Conservation (phyloP, 1,140 invertebrate genomes). For the Hyles vespertilio region DNA sequence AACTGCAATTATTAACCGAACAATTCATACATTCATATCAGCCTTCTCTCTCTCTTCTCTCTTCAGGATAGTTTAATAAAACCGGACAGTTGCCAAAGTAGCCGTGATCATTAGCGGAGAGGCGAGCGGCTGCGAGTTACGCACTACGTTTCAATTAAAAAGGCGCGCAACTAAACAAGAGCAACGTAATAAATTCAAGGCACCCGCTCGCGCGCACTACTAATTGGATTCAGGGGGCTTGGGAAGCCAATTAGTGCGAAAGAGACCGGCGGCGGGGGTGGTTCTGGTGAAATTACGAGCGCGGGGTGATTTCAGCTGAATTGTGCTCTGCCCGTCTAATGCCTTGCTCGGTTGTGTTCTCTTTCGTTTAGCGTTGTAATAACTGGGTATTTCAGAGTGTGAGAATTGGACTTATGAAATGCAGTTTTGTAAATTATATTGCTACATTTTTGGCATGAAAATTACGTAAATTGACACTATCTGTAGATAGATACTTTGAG, state of each 20-base stretch:
- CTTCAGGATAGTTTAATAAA: too few relatives aligned
- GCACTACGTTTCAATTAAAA: slow-evolving; percentile 55
- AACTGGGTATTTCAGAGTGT: too few relatives aligned
- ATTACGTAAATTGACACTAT: too few relatives aligned
- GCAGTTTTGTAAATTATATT: too few relatives aligned
- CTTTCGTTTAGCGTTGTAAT: not conserved
- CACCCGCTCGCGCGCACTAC: slow-evolving; percentile 38
- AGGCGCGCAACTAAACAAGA: slow-evolving; percentile 46
- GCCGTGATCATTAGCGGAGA: slow-evolving; percentile 27
- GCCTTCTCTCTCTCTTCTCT: too few relatives aligned
- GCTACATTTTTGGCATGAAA: too few relatives aligned
- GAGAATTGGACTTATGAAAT: too few relatives aligned
- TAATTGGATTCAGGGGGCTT: slow-evolving; percentile 56
- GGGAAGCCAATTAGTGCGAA: slow-evolving; percentile 43
- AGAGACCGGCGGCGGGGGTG: slow-evolving; percentile 18
- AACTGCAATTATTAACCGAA: too few relatives aligned
- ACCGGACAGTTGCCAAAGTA: not conserved
- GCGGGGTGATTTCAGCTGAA: slow-evolving; percentile 2
- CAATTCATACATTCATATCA: too few relatives aligned
- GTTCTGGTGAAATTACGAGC: slow-evolving; percentile 5
- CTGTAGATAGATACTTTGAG: too few relatives aligned
- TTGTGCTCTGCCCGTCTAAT: not conserved
- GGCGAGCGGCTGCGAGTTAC: slow-evolving; percentile 28
- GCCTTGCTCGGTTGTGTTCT: not conserved
- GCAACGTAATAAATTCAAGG: slow-evolving; percentile 57